Evolutionary conservation across 2,888 invertebrate species (phyloP).

Genomic region (Dryobotodes eremita): DNA sequence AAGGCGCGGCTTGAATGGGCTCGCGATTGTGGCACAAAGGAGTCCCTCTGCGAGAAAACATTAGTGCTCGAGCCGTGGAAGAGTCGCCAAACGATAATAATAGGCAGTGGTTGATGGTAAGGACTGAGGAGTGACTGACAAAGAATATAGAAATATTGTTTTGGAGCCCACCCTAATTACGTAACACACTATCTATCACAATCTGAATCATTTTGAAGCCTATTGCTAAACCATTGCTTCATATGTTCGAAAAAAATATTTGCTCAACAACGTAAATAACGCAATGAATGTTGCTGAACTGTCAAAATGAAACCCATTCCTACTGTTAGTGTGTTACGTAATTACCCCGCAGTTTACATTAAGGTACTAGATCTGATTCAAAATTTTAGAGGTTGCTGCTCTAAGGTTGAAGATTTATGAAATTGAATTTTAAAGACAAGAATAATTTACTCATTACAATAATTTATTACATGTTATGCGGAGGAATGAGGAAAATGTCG

Average conservation of each 20-base stretch:
- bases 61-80: constrained; percentile 59
- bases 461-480: no score
- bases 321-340: no score
- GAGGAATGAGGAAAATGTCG: neutral
- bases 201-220: no score
- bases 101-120: constrained; percentile 32
- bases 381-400: neutral
- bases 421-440: neutral
- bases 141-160: constrained; percentile 8
- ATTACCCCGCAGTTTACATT: no score
- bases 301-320: no score
- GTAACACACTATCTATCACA: no score
- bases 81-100: constrained; percentile 40
- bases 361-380: neutral
- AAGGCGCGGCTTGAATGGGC: constrained; percentile 74
- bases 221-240: no score
- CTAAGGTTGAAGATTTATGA: neutral
- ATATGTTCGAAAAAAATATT: no score
- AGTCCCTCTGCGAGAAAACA: constrained; percentile 68
- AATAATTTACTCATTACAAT: no score
- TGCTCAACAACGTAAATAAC: no score
- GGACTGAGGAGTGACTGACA: neutral
- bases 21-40: constrained; percentile 76
- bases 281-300: no score
- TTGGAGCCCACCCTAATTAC: no score